A percentile compares a stretch with the other conserved stretches of the same genome.
Conservation (phyloP, 1,140 invertebrate genomes). For the Asobara japonica region DNA sequence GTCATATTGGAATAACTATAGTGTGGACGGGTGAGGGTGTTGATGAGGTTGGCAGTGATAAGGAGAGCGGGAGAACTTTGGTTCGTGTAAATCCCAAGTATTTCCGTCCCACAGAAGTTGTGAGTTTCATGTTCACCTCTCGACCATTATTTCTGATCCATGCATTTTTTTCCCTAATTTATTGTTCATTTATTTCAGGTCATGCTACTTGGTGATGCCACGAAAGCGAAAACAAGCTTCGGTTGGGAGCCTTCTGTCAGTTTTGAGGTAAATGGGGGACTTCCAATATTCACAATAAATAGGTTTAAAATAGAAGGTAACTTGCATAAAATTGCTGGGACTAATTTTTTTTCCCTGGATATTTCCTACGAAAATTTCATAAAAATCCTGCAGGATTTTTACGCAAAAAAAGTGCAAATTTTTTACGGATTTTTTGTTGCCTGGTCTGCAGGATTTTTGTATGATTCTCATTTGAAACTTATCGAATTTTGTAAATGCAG, state of each 20-base stretch:
- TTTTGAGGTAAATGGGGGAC: conserved; percentile 78
- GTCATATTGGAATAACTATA: conserved; percentile 77
- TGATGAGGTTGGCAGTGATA: conserved; percentile 90
- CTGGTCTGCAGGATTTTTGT: too few species aligned
- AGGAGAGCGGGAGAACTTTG: conserved; percentile 80
- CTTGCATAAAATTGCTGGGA: too few species aligned
- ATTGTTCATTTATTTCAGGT: conserved; percentile 72
- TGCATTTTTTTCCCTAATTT: conserved; percentile 10
- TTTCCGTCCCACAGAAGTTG: conserved; percentile 98
- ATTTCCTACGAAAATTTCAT: too few species aligned
- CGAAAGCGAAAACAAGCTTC: conserved; percentile 87
- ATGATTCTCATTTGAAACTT: too few species aligned
- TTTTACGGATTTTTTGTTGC: too few species aligned
- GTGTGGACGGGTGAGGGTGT: conserved; percentile 89
- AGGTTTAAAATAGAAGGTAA: too few species aligned
- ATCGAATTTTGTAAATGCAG: too few species aligned
- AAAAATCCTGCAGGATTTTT: too few species aligned
- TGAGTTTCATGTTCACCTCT: conserved; percentile 67
- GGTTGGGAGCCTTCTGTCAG: conserved; percentile 89
- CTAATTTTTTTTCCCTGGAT: too few species aligned
- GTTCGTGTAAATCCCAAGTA: conserved; percentile 94
- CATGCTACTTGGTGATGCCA: conserved; percentile 87
- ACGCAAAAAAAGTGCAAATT: too few species aligned
- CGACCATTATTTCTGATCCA: conserved; percentile 28
- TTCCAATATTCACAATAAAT: too few species aligned